Evolutionary conservation across 2,888 invertebrate species (phyloP).

Genomic region (Volucella inanis): DNA sequence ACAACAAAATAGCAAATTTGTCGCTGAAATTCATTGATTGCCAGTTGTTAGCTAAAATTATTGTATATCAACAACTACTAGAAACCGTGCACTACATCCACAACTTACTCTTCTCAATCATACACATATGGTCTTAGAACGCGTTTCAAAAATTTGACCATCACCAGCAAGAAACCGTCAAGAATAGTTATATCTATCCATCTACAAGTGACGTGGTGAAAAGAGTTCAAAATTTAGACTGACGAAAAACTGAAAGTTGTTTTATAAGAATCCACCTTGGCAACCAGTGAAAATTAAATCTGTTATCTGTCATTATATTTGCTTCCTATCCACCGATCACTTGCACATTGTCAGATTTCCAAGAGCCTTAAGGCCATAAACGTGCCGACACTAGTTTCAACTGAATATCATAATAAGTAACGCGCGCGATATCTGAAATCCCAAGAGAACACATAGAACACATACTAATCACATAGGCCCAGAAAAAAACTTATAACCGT

Average conservation of each 20-base stretch:
- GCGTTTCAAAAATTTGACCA: not conserved
- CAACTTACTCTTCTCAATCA: too few relatives aligned
- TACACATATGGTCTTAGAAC: not conserved
- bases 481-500: constrained; percentile 17
- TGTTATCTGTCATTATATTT: constrained; percentile 27
- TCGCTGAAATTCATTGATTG: too few relatives aligned
- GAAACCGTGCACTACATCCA: not conserved
- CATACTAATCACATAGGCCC: constrained; percentile 20
- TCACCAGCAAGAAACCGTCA: not conserved
- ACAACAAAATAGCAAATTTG: too few relatives aligned
- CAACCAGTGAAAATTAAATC: constrained; percentile 38
- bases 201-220: constrained; percentile 9
- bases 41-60: too few relatives aligned
- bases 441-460: constrained; percentile 47
- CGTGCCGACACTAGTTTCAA: constrained; percentile 14
- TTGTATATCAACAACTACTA: too few relatives aligned
- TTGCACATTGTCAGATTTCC: not conserved
- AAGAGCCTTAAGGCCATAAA: constrained; percentile 17
- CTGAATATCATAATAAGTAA: constrained; percentile 18
- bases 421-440: not conserved
- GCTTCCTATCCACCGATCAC: constrained; percentile 47
- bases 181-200: constrained; percentile 31
- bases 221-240: not conserved
- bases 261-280: constrained; percentile 58
- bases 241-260: constrained; percentile 62